These are phyloP conservation scores for Bubo blakistoni DNA, from an alignment of 2,113 vertebrate genomes.

Conservation along the genomic window DNA sequence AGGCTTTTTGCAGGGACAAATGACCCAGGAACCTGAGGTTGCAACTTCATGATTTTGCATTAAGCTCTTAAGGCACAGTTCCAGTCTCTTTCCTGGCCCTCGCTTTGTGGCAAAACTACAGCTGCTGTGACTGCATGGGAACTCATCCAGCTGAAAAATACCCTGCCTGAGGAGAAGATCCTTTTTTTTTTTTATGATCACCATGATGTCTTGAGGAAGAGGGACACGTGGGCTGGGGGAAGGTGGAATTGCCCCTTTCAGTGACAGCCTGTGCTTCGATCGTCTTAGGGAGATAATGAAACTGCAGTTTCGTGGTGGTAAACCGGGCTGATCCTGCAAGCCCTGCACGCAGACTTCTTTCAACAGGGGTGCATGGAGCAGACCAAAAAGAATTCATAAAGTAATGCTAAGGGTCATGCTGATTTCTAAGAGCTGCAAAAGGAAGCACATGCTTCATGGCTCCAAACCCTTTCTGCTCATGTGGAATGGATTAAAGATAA, in stretches of 20 bases:
- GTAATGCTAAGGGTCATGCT: not conserved
- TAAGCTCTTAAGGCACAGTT: constrained; percentile 30
- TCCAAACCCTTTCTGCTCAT: constrained; percentile 1
- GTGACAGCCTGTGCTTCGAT: not conserved
- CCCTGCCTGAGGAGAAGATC: not conserved
- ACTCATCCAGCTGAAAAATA: constrained; percentile 32
- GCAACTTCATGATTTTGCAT: constrained; percentile 38
- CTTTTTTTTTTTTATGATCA: not conserved
- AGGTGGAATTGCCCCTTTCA: not conserved
- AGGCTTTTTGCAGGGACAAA: constrained; percentile 20
- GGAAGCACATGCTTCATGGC: not conserved
- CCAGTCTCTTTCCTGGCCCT: constrained; percentile 51
- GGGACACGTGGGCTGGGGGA: not conserved
- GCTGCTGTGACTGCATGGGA: constrained; percentile 23
- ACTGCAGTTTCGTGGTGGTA: not conserved
- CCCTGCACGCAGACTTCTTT: not conserved
- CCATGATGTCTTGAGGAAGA: not conserved
- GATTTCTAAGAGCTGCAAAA: not conserved
- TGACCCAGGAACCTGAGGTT: constrained; percentile 40
- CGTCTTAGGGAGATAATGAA: not conserved
- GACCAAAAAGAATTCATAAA: not conserved
- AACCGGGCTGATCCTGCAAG: not conserved
- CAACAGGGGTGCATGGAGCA: not conserved
- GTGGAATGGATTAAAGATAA: constrained; percentile 11
- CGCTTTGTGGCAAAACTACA: constrained; percentile 39